A percentile compares a stretch with the other conserved stretches of the same genome.
These are phyloP conservation scores for Xylota sylvarum DNA, from an alignment of 2,888 invertebrate species.

Conservation along the genomic window DNA sequence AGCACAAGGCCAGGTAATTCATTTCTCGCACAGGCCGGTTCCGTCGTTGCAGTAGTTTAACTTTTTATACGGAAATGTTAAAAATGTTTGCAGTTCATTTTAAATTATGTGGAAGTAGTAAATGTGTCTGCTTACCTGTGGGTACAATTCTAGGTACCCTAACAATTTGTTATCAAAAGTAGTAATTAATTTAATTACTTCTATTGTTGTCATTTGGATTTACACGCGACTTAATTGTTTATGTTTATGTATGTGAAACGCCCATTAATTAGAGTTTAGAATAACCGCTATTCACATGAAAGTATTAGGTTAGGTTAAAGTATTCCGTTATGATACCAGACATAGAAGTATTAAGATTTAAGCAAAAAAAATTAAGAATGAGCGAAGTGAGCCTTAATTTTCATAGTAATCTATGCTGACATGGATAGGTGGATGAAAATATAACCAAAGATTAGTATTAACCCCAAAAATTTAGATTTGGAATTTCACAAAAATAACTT, in stretches of 20 bases:
- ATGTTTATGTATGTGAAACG: not conserved
- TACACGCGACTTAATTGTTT: not conserved
- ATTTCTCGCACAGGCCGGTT: not conserved
- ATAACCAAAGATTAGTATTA: no score
- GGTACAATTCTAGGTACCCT: not conserved
- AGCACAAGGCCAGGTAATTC: constrained; percentile 9
- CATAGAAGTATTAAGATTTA: no score
- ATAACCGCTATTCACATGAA: constrained; percentile 9
- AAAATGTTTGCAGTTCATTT: constrained; percentile 11
- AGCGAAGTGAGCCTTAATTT: no score
- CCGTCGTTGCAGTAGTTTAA: not conserved
- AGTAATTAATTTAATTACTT: not conserved
- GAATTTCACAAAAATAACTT: no score
- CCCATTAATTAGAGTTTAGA: not conserved
- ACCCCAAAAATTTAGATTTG: no score
- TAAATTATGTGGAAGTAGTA: not conserved
- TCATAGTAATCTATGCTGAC: no score
- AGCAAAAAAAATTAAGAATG: no score
- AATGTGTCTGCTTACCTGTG: no score
- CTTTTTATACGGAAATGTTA: not conserved
- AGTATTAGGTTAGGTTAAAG: no score
- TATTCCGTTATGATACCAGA: no score
- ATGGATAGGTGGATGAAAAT: no score
- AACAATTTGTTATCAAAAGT: not conserved
- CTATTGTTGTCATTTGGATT: not conserved